These are phyloP conservation scores for Dorcus parallelipipedus DNA, from an alignment of 2,888 invertebrate species.

Conservation along the genomic window DNA sequence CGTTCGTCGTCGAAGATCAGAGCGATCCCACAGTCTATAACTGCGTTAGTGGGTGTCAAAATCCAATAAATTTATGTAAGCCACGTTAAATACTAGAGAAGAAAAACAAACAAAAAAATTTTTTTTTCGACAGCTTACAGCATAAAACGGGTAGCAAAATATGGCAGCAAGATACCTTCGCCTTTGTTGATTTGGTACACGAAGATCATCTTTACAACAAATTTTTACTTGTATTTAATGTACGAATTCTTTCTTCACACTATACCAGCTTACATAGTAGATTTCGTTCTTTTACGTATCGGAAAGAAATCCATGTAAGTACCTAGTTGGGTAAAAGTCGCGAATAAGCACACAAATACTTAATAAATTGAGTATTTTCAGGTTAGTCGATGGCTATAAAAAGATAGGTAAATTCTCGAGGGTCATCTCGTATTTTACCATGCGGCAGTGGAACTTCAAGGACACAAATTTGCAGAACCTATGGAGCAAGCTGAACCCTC, in stretches of 20 bases:
- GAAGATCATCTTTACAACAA: slow-evolving; percentile 59
- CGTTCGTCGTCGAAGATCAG: too few species aligned
- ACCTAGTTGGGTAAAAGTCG: neutral
- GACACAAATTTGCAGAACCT: slow-evolving; percentile 59
- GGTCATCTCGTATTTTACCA: slow-evolving; percentile 76
- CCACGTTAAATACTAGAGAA: slow-evolving; percentile 22
- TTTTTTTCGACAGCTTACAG: neutral
- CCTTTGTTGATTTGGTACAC: slow-evolving; percentile 62
- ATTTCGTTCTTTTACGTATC: slow-evolving; percentile 32
- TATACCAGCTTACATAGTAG: slow-evolving; percentile 52
- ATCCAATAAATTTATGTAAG: slow-evolving; percentile 76
- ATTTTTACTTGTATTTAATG: slow-evolving; percentile 55
- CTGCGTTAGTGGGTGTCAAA: slow-evolving; percentile 77
- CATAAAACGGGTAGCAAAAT: too few species aligned
- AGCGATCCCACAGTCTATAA: slow-evolving; percentile 66
- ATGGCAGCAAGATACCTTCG: slow-evolving; percentile 47
- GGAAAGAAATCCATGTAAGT: slow-evolving; percentile 65
- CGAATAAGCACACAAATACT: too few species aligned
- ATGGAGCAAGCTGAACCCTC: slow-evolving; percentile 55
- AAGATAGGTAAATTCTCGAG: slow-evolving; percentile 72
- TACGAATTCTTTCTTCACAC: slow-evolving; percentile 60
- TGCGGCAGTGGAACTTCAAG: slow-evolving; percentile 70
- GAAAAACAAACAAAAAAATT: neutral
- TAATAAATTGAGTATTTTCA: slow-evolving; percentile 36
- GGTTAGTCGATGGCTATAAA: slow-evolving; percentile 71